Conservation (phyloP, 2,888 invertebrate genomes). For the Andrena flavipes region DNA sequence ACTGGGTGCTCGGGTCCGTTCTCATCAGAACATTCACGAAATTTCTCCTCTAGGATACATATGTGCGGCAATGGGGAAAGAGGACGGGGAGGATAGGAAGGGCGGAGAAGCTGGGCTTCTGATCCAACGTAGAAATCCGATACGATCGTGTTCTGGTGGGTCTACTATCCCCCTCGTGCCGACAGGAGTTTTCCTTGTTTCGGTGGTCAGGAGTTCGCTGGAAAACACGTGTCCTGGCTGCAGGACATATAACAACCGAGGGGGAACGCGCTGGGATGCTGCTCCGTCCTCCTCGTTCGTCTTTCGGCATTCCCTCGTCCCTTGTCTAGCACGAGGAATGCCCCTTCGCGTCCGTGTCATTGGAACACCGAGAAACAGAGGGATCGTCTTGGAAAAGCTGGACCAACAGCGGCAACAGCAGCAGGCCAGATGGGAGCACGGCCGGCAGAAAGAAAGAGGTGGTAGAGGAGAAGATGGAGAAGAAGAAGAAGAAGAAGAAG, state of each 20-base stretch:
- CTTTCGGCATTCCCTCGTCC: conserved; percentile 56
- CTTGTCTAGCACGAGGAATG: conserved; percentile 61
- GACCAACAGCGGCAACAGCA: conserved; percentile 47
- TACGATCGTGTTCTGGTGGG: conserved; percentile 58
- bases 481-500: conserved; percentile 27
- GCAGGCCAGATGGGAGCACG: conserved; percentile 57
- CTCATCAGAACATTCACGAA: conserved; percentile 59
- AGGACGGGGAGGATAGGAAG: too few relatives aligned
- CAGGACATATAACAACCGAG: conserved; percentile 21
- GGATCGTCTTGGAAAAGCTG: conserved; percentile 66
- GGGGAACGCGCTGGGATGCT: neutral
- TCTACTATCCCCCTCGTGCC: conserved; percentile 14
- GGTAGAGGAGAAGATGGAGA: conserved; percentile 1
- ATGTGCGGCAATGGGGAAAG: neutral
- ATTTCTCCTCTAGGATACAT: conserved; percentile 59
- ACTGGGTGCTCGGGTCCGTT: conserved; percentile 25
- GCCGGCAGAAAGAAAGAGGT: conserved; percentile 14
- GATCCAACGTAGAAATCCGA: conserved; percentile 61
- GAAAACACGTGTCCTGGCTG: conserved; percentile 69
- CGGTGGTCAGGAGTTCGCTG: conserved; percentile 48
- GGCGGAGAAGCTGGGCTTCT: conserved; percentile 23
- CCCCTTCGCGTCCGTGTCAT: conserved; percentile 30
- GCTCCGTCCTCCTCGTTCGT: conserved; percentile 15
- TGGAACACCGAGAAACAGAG: conserved; percentile 24
- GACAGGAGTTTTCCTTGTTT: conserved; percentile 73